These are phyloP conservation scores for Hipparchia sbordonii DNA, from an alignment of 2,888 invertebrate genomes.

Conservation along the genomic window DNA sequence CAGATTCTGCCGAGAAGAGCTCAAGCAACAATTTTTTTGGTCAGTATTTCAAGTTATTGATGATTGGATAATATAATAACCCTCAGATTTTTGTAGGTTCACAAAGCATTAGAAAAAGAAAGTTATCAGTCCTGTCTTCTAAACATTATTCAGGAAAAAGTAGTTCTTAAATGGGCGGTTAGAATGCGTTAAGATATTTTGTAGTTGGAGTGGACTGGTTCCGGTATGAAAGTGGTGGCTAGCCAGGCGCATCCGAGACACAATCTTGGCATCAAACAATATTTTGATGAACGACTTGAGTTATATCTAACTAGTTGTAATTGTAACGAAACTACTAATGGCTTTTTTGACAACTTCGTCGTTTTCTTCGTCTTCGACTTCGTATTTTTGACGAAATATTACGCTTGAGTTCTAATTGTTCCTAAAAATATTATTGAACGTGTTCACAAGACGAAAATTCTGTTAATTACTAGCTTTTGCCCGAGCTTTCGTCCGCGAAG, in stretches of 20 bases:
- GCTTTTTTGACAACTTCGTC: too few species aligned
- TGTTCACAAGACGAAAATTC: too few species aligned
- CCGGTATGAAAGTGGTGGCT: conserved; percentile 14
- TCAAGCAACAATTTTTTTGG: background rate
- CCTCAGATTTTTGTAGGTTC: background rate
- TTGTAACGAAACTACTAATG: too few species aligned
- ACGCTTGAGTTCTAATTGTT: too few species aligned
- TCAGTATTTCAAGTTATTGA: background rate
- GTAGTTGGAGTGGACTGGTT: background rate
- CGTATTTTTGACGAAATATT: too few species aligned
- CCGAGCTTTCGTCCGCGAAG: too few species aligned
- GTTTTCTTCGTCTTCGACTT: too few species aligned
- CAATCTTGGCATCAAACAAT: background rate
- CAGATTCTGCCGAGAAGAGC: too few species aligned
- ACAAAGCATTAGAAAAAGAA: background rate
- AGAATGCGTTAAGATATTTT: conserved; percentile 9
- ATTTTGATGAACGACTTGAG: background rate
- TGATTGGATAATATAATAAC: background rate
- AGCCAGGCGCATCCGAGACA: conserved; percentile 8
- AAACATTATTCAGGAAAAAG: background rate
- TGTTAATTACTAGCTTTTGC: too few species aligned
- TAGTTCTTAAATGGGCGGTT: background rate
- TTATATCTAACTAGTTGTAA: too few species aligned
- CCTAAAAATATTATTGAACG: too few species aligned
- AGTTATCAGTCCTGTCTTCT: background rate